phyloP scores from a whole-genome alignment of 2,113 vertebrate species.

The Tiliqua scincoides region DNA sequence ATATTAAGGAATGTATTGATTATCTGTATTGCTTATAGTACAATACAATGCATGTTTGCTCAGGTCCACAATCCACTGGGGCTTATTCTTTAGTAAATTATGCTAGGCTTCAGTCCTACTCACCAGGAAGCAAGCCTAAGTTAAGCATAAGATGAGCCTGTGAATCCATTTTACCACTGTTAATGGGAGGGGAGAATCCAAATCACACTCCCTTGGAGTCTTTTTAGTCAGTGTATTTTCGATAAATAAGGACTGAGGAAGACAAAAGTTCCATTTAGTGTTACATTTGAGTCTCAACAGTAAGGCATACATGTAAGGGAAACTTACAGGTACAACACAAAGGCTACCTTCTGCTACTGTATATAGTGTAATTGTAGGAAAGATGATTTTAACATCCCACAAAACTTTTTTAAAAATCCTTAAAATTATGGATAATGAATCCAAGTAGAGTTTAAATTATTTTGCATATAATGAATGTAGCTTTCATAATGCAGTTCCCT shows the following conservation, averaged over 20 bases:
- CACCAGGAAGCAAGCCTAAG: background rate
- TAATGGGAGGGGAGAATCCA: background rate
- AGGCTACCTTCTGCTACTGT: background rate
- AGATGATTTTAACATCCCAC: background rate
- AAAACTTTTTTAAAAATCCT: background rate
- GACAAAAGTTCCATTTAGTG: background rate
- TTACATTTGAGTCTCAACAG: background rate
- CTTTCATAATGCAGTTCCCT: background rate
- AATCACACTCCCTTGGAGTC: background rate
- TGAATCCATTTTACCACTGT: background rate
- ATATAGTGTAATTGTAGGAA: background rate
- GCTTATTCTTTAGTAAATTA: background rate
- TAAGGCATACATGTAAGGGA: background rate
- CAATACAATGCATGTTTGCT: background rate
- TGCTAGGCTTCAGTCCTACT: background rate
- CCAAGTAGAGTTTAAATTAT: background rate
- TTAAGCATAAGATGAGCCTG: background rate
- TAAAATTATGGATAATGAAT: no score
- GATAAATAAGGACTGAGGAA: background rate
- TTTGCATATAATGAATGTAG: background rate
- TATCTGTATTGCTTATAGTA: background rate
- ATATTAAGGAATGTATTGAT: background rate
- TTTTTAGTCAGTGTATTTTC: background rate
- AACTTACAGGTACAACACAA: background rate
- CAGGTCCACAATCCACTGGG: background rate